Conservation (phyloP, 2,113 vertebrate genomes). For the Hemiprocne comata region DNA sequence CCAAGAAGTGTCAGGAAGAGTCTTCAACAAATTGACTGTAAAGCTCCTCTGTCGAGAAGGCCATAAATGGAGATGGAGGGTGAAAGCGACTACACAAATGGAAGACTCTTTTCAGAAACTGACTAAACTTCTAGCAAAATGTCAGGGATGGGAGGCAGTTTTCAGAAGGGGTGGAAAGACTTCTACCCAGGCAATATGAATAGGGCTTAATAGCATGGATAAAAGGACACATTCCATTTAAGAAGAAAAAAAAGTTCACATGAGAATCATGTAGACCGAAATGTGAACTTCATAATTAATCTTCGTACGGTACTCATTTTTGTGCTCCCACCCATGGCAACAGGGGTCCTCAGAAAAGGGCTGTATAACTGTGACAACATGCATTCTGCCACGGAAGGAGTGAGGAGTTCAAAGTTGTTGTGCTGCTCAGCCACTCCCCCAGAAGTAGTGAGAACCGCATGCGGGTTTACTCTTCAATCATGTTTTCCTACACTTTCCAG, state of each 20-base stretch:
- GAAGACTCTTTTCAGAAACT: not conserved
- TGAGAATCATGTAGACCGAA: not conserved
- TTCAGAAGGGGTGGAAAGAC: not conserved
- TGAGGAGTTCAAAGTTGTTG: not conserved
- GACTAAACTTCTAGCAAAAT: not conserved
- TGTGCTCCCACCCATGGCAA: not conserved
- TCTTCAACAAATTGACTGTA: not conserved
- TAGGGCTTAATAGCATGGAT: not conserved
- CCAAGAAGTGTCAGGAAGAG: not conserved
- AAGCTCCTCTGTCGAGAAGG: not conserved
- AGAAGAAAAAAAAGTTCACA: not conserved
- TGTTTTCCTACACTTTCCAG: no score
- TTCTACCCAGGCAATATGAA: not conserved
- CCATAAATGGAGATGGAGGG: not conserved
- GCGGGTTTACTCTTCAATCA: not conserved
- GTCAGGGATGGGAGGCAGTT: not conserved
- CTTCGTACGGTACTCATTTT: not conserved
- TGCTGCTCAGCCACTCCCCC: not conserved
- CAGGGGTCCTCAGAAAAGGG: rapidly evolving
- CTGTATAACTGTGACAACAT: not conserved
- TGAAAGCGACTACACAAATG: not conserved
- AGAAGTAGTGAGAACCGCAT: not conserved
- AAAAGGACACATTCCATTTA: not conserved
- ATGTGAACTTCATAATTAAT: not conserved
- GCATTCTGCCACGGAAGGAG: not conserved